Evolutionary conservation across 2,888 invertebrate genomes (phyloP).

Genomic region (Drosophila tripunctata): DNA sequence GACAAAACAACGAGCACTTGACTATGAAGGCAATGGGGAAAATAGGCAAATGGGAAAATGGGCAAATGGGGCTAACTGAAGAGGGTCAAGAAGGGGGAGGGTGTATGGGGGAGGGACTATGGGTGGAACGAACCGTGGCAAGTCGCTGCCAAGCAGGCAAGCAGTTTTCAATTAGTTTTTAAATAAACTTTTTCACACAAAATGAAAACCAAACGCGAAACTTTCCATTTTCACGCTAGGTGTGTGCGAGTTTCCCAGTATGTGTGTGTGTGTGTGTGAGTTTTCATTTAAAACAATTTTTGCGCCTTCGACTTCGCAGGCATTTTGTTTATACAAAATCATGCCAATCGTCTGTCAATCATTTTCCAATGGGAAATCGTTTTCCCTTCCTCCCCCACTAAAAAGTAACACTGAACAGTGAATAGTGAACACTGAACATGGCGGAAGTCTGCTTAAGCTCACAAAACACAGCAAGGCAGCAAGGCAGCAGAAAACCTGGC

Average conservation of each 20-base stretch:
- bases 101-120: constrained; percentile 17
- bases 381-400: constrained; percentile 25
- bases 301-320: constrained; percentile 38
- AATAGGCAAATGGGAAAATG: background rate
- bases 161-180: constrained; percentile 78
- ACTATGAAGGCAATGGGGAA: background rate
- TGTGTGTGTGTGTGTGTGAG: constrained; percentile 25
- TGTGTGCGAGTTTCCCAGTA: constrained; percentile 1
- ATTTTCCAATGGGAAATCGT: constrained; percentile 61
- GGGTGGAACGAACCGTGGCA: constrained; percentile 40
- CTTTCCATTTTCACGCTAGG: constrained; percentile 65
- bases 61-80: background rate
- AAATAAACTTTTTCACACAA: constrained; percentile 67
- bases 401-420: constrained; percentile 32
- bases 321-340: constrained; percentile 80
- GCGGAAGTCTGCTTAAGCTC: constrained; percentile 79
- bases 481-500: constrained; percentile 15
- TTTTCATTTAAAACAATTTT: constrained; percentile 48
- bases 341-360: constrained; percentile 83
- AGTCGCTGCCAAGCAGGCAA: constrained; percentile 29
- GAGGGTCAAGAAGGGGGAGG: background rate
- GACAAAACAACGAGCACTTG: constrained; percentile 55
- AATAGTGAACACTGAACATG: constrained; percentile 46
- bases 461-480: constrained; percentile 28
- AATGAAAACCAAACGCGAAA: constrained; percentile 54